phyloP scores from a whole-genome alignment of 2,888 invertebrate species.

The Lycaena phlaeas region DNA sequence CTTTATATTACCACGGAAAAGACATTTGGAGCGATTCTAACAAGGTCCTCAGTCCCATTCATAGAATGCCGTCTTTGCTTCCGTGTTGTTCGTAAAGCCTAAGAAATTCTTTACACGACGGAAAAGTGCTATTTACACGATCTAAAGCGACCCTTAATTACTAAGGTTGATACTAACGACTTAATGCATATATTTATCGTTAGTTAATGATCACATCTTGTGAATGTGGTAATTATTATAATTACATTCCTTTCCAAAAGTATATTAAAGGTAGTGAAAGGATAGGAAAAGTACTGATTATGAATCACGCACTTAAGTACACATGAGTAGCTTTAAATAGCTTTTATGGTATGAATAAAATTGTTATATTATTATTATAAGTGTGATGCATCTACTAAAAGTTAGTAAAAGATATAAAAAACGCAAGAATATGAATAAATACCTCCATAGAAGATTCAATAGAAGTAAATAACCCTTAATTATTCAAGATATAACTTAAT shows the following conservation, averaged over 20 bases:
- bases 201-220: neutral
- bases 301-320: too few relatives aligned
- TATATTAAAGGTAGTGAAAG: too few relatives aligned
- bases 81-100: slow-evolving; percentile 52
- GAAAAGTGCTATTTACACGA: slow-evolving; percentile 42
- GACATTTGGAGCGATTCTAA: slow-evolving; percentile 52
- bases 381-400: too few relatives aligned
- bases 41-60: slow-evolving; percentile 52
- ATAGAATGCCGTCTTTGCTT: slow-evolving; percentile 45
- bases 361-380: too few relatives aligned
- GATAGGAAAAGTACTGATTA: too few relatives aligned
- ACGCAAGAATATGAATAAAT: too few relatives aligned
- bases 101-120: slow-evolving; percentile 36
- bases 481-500: too few relatives aligned
- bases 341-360: too few relatives aligned
- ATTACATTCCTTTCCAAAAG: neutral
- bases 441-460: too few relatives aligned
- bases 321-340: too few relatives aligned
- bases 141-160: slow-evolving; percentile 37
- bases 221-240: neutral
- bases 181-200: neutral
- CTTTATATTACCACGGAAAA: slow-evolving; percentile 41
- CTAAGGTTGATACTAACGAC: neutral
- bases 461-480: too few relatives aligned
- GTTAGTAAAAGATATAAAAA: too few relatives aligned